Evolutionary conservation across 2,797 vertebrate genomes (phyloP).

Genomic region (Synaphobranchus kaupii): DNA sequence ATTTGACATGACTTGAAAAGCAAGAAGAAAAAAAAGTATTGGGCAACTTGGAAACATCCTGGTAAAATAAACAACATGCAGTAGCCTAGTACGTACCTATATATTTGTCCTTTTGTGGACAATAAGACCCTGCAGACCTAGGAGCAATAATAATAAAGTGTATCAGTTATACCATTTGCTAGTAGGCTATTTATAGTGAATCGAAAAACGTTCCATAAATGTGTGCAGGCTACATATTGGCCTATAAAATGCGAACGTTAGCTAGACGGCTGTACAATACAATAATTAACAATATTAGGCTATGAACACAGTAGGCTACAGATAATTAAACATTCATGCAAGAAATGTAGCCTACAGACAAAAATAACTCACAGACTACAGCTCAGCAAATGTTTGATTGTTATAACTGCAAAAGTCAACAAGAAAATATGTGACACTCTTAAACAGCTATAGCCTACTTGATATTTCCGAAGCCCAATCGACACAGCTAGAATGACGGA

Average conservation of each 20-base stretch:
- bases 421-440: background rate
- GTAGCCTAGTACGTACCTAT: conserved; percentile 44
- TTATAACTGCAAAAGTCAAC: conserved; percentile 5
- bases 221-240: no score
- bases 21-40: no score
- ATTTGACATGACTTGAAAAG: no score
- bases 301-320: background rate
- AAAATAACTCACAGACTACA: background rate
- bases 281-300: background rate
- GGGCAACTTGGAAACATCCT: background rate
- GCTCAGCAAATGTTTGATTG: background rate
- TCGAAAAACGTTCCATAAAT: background rate
- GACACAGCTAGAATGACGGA: conserved; percentile 3
- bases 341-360: background rate
- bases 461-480: background rate
- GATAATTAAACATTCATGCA: background rate
- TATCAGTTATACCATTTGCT: background rate
- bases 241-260: background rate
- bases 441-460: background rate
- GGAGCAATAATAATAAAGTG: conserved; percentile 24
- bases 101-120: conserved; percentile 47
- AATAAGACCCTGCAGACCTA: conserved; percentile 53
- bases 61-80: conserved; percentile 18
- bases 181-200: background rate
- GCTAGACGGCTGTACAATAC: background rate